Evolutionary conservation across 2,888 invertebrate species (phyloP).

Genomic region (Tetramorium bicarinatum): DNA sequence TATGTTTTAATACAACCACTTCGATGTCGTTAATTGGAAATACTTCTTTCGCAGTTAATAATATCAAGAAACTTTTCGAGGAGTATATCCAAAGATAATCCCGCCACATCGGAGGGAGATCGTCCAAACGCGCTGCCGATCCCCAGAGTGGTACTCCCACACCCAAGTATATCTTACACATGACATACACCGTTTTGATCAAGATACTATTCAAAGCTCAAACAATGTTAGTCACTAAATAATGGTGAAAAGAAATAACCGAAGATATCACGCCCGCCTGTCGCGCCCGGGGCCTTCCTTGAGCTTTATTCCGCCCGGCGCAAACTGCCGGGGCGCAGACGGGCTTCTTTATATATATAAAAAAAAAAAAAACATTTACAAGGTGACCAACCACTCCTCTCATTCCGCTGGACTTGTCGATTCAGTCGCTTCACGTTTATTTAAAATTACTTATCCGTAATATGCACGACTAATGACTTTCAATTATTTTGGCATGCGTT

Average conservation of each 20-base stretch:
- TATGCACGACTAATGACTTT: not conserved
- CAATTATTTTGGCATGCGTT: not conserved
- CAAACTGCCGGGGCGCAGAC: conserved; percentile 32
- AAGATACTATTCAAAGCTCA: conserved; percentile 86
- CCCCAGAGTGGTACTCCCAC: conserved; percentile 82
- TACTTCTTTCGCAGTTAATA: not conserved
- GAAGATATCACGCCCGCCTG: conserved; percentile 82
- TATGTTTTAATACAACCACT: not conserved
- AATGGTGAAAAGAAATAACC: conserved; percentile 85
- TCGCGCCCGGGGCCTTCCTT: conserved; percentile 75
- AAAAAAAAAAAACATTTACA: conserved; percentile 44
- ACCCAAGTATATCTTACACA: conserved; percentile 86
- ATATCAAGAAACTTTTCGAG: not conserved
- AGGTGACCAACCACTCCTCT: conserved; percentile 44
- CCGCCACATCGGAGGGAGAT: conserved; percentile 1
- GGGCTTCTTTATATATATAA: conserved; percentile 43
- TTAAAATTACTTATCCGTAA: not conserved
- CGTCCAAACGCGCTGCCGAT: conserved; percentile 63
- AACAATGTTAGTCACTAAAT: conserved; percentile 87
- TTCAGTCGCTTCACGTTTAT: not conserved
- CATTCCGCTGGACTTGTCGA: not conserved
- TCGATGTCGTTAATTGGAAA: conserved; percentile 5
- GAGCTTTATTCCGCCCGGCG: conserved; percentile 44
- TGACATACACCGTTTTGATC: conserved; percentile 86
- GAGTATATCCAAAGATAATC: not conserved